Evolutionary conservation across 2,888 invertebrate genomes (phyloP).

Genomic region (Drosophila merina): DNA sequence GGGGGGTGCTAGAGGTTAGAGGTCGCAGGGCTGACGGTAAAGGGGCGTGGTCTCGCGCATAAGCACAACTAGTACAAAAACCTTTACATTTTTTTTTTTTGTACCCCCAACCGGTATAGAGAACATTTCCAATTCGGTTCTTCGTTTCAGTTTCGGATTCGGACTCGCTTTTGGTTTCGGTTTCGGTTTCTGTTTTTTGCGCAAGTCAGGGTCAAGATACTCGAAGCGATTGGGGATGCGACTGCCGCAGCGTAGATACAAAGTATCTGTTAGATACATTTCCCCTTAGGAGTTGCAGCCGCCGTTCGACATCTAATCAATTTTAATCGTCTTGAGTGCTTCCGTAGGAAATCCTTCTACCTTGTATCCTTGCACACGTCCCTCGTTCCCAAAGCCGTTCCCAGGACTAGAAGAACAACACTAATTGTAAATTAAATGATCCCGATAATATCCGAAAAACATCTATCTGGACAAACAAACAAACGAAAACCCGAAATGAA

Average conservation of each 20-base stretch:
- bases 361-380: conserved; percentile 32
- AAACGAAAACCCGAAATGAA: conserved; percentile 62
- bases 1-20: background rate
- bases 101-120: conserved; percentile 48
- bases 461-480: conserved; percentile 69
- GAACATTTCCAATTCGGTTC: conserved; percentile 46
- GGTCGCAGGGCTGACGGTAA: conserved; percentile 8
- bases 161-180: conserved; percentile 35
- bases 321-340: conserved; percentile 73
- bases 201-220: conserved; percentile 82
- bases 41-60: conserved; percentile 32
- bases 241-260: background rate
- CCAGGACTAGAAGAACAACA: conserved; percentile 43
- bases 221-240: conserved; percentile 48
- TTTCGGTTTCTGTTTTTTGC: conserved; percentile 61
- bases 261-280: conserved; percentile 2
- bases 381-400: conserved; percentile 9
- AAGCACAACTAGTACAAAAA: conserved; percentile 20
- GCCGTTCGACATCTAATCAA: conserved; percentile 44
- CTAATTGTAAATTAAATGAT: conserved; percentile 80
- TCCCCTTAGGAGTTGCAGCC: conserved; percentile 17
- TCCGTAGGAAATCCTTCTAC: conserved; percentile 40
- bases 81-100: conserved; percentile 64
- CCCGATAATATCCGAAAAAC: conserved; percentile 79
- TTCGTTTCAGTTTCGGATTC: conserved; percentile 7